Evolutionary conservation across 2,888 invertebrate species (phyloP).

Genomic region (Euzophera pinguis): DNA sequence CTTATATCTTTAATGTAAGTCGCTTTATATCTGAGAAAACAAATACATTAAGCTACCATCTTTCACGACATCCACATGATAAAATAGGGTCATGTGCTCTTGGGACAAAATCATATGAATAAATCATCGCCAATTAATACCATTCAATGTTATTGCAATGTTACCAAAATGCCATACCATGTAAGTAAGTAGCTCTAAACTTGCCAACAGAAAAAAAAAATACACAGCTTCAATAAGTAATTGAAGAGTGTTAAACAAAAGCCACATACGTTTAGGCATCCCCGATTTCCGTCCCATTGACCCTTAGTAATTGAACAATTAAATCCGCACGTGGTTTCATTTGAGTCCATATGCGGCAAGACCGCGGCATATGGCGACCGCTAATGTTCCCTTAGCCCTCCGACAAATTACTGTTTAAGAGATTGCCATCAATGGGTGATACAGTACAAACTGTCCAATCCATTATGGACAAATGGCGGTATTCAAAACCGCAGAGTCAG

Average conservation of each 20-base stretch:
- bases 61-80: too few relatives aligned
- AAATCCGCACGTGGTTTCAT: constrained; percentile 42
- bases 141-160: too few relatives aligned
- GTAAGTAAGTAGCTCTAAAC: too few relatives aligned
- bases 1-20: too few relatives aligned
- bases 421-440: constrained; percentile 62
- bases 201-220: background rate
- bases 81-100: too few relatives aligned
- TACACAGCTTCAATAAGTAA: background rate
- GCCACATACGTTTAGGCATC: constrained; percentile 16
- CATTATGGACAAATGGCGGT: constrained; percentile 72
- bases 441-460: constrained; percentile 56
- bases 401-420: constrained; percentile 71
- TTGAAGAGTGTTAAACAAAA: constrained; percentile 10
- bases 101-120: too few relatives aligned
- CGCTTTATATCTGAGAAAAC: too few relatives aligned
- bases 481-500: constrained; percentile 36
- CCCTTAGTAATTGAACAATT: constrained; percentile 50
- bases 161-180: too few relatives aligned
- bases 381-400: constrained; percentile 29
- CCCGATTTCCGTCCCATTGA: constrained; percentile 22
- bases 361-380: constrained; percentile 66
- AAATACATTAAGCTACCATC: too few relatives aligned
- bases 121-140: too few relatives aligned
- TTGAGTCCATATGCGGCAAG: constrained; percentile 24